Conservation (phyloP, 2,797 vertebrate genomes). For the Ceryle rudis region DNA sequence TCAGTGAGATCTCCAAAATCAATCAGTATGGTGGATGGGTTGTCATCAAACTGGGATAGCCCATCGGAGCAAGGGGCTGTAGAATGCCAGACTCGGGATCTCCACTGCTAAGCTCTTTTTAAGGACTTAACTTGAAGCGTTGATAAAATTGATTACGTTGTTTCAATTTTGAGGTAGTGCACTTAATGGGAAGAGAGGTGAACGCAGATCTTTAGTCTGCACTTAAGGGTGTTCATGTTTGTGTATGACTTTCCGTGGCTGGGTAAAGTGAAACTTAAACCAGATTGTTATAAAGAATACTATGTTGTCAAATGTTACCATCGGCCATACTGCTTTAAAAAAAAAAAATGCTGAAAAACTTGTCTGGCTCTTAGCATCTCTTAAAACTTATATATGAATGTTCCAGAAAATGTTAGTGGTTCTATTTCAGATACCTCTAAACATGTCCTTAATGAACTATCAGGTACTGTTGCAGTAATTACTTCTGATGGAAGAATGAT, state of each 20-base stretch:
- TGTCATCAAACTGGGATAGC: not conserved
- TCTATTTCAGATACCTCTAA: not conserved
- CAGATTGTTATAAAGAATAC: not conserved
- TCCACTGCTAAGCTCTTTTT: not conserved
- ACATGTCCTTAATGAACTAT: slow-evolving; percentile 76
- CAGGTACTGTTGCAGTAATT: slow-evolving; percentile 96
- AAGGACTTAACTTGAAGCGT: not conserved
- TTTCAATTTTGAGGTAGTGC: not conserved
- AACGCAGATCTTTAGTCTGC: not conserved
- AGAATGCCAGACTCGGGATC: not conserved
- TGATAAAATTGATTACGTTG: not conserved
- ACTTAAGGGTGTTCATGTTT: not conserved
- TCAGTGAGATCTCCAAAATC: fast-evolving
- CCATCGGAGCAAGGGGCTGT: not conserved
- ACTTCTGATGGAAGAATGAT: slow-evolving; percentile 99
- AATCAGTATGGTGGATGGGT: not conserved
- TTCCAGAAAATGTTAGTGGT: not conserved
- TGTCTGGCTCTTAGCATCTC: not conserved
- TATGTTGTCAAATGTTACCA: fast-evolving
- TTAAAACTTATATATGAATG: fast-evolving
- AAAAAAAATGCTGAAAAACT: not conserved
- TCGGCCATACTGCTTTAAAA: fast-evolving
- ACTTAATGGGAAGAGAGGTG: not conserved
- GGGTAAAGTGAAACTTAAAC: not conserved
- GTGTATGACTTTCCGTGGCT: fast-evolving